Base-by-base conservation (phyloP, 2,888 invertebrate species). In the Sinopyrophorus schimmeli region DNA sequence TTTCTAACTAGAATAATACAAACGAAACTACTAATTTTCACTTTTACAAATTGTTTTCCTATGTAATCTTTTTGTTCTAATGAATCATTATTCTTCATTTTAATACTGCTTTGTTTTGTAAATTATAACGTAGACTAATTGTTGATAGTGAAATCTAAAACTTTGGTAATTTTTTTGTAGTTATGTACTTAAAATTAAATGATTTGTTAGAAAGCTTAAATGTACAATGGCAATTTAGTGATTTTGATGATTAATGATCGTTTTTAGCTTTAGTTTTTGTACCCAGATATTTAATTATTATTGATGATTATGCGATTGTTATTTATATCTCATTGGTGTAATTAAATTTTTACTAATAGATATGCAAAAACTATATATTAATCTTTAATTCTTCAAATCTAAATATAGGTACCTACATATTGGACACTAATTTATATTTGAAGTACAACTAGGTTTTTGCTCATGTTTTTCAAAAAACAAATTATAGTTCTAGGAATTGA, bases 91-190 rank as follows among this genome's bases (percentile, higher is more conserved):
- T 9, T 15, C 30, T 16, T 30, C 15, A 30, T 30, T 30, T 17
- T 11, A 20, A 32, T 12, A 20, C 21, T 32, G 32, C 21, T 32
- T 32, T 32, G 32, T 32, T 32, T n/a, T 32, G 9, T 11, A 31
- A 32, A 32, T 32, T 32, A 32, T 12, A 17, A 17, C 20, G 12
- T 11, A 1, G 20, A 15, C 21, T 18, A 9, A 16, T 32, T 20
- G 18, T 11, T 32, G 14, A 18, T 20, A 12, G 32, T 20, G 32
- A 32, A 32, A 32, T 32, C 9, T 32, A 32, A 32, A 32, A 32
- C 32, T 20, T 32, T 16, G 14, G 32, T 16, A 16, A 7, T 27
- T 7, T 5, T 18, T 7, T 17, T 31, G 1, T 18, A 2, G 7
- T 11, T 31, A 11, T 11, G 32, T 18, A 32, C 7, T 21, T 21